These are phyloP conservation scores for Dicroscelio sp. DNA, from an alignment of 2,888 invertebrate genomes.

Conservation along the genomic window DNA sequence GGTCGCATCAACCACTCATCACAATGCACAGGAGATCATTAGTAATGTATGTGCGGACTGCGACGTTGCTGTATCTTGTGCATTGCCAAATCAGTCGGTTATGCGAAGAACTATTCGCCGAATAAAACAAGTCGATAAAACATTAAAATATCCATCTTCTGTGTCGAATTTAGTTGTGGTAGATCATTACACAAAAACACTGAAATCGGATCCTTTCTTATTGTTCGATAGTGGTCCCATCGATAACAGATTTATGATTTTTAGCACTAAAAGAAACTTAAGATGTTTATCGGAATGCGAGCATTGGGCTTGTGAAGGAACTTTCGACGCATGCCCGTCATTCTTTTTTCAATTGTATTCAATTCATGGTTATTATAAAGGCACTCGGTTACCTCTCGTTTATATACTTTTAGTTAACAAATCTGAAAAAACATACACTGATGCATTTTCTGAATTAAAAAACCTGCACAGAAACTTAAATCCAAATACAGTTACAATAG, in stretches of 20 bases:
- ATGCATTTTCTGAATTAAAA: not conserved
- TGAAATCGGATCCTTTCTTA: conserved; percentile 1
- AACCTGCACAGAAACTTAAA: conserved; percentile 2
- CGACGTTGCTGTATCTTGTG: not conserved
- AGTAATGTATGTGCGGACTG: not conserved
- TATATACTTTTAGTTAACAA: conserved; percentile 1
- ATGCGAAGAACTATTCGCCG: conserved; percentile 7
- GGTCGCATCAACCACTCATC: not conserved
- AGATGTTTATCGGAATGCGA: not conserved
- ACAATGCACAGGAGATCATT: not conserved
- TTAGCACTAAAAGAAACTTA: not conserved
- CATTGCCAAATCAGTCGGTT: not conserved
- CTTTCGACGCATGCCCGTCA: conserved; percentile 7
- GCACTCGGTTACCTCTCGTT: not conserved
- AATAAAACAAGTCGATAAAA: not conserved
- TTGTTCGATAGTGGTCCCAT: not conserved
- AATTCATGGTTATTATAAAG: conserved; percentile 1
- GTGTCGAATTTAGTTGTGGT: not conserved
- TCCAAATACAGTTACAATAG: conserved; percentile 11
- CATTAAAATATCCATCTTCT: not conserved
- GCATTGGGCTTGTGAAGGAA: conserved; percentile 23
- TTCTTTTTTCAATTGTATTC: conserved; percentile 12
- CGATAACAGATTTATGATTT: not conserved
- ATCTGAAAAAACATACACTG: not conserved
- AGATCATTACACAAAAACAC: not conserved